These are phyloP conservation scores for Orthosia gothica DNA, from an alignment of 2,888 invertebrate species.

Conservation along the genomic window DNA sequence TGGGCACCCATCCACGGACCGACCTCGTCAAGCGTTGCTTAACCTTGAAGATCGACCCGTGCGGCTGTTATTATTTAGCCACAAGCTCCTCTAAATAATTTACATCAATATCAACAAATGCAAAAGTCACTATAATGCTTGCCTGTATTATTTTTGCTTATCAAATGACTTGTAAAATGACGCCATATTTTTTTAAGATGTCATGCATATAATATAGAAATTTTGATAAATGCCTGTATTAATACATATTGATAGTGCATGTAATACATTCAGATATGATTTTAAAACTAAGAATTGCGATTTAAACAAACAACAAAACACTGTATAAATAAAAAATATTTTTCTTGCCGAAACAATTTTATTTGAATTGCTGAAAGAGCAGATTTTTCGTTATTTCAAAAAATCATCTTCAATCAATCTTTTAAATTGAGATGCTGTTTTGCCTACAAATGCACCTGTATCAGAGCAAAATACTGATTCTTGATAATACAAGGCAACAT, in stretches of 20 bases:
- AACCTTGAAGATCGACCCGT: too few species aligned
- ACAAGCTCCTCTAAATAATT: too few species aligned
- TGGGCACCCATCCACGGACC: too few species aligned
- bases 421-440: background rate
- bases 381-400: background rate
- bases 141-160: background rate
- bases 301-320: background rate
- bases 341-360: background rate
- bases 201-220: background rate
- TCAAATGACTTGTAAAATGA: conserved; percentile 15
- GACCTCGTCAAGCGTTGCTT: too few species aligned
- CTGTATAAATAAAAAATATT: background rate
- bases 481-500: background rate
- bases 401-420: too few species aligned
- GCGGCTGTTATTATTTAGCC: too few species aligned
- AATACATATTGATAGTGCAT: background rate
- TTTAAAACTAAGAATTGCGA: background rate
- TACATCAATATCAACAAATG: background rate
- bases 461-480: background rate
- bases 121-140: conserved; percentile 1
- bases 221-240: background rate
- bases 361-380: background rate
- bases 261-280: background rate
- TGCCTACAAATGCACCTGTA: background rate
- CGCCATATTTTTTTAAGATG: background rate